Evolutionary conservation across 1,140 invertebrate genomes (phyloP).

Genomic region (Callitettix versicolor): DNA sequence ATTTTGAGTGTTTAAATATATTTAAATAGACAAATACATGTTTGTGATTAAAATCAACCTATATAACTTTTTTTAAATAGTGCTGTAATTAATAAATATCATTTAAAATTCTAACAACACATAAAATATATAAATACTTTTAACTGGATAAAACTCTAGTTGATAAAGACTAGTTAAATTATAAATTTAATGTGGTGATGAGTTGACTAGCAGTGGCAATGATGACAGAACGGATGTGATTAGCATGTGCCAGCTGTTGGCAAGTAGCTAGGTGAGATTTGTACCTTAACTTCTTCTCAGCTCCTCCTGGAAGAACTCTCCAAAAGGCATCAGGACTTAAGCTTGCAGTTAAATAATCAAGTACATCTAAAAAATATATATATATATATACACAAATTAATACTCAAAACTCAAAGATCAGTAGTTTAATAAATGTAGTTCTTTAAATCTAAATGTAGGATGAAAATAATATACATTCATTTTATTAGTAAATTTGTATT

Average conservation of each 20-base stretch:
- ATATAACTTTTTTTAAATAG: no score
- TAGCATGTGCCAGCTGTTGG: slow-evolving; percentile 36
- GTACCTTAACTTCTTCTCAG: slow-evolving; percentile 16
- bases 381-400: no score
- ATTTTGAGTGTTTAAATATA: no score
- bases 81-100: no score
- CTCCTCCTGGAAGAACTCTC: slow-evolving; percentile 19
- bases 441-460: no score
- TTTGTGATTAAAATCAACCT: no score
- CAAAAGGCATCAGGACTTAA: slow-evolving; percentile 18
- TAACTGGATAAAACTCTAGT: background rate
- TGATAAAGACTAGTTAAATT: background rate
- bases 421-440: background rate
- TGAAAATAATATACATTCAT: no score
- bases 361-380: slow-evolving; percentile 20
- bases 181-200: slow-evolving; percentile 31
- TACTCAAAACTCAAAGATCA: background rate
- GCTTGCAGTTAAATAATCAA: slow-evolving; percentile 18
- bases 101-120: no score
- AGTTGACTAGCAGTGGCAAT: slow-evolving; percentile 48
- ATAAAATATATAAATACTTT: no score
- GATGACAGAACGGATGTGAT: slow-evolving; percentile 47
- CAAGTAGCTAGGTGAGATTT: slow-evolving; percentile 24
- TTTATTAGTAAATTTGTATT: no score
- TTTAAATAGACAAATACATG: no score